These are phyloP conservation scores for Ochropacha duplaris DNA, from an alignment of 2,888 invertebrate genomes.

Conservation along the genomic window DNA sequence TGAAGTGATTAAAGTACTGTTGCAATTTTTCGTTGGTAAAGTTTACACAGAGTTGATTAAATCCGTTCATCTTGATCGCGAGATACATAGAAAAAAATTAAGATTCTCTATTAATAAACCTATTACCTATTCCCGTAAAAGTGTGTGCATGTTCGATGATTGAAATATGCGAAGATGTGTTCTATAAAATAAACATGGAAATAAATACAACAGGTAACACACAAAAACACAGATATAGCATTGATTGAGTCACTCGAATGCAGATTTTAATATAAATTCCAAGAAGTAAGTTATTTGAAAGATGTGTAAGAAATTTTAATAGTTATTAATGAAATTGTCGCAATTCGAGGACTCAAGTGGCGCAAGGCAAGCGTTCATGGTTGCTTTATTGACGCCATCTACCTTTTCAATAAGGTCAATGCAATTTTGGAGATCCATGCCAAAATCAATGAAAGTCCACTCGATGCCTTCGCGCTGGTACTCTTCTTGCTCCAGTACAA, in stretches of 20 bases:
- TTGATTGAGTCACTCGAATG: slow-evolving; percentile 62
- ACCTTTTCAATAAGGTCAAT: slow-evolving; percentile 98
- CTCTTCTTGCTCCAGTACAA: slow-evolving; percentile 98
- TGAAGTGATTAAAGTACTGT: slow-evolving; percentile 98
- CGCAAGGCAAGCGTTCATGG: slow-evolving; percentile 78
- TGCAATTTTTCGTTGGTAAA: slow-evolving; percentile 97
- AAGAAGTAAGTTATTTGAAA: slow-evolving; percentile 10
- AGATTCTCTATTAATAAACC: slow-evolving; percentile 27
- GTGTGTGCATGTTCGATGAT: slow-evolving; percentile 20
- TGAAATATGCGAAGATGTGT: slow-evolving; percentile 32
- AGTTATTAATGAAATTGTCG: slow-evolving; percentile 22
- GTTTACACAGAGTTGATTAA: slow-evolving; percentile 98
- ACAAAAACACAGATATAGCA: slow-evolving; percentile 62
- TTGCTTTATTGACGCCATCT: slow-evolving; percentile 81
- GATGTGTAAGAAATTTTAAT: slow-evolving; percentile 18
- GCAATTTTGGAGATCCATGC: slow-evolving; percentile 97
- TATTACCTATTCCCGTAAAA: neutral
- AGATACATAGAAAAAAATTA: slow-evolving; percentile 58
- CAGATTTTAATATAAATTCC: slow-evolving; percentile 25
- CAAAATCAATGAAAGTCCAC: slow-evolving; percentile 99
- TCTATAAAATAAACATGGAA: slow-evolving; percentile 42
- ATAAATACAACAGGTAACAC: slow-evolving; percentile 58
- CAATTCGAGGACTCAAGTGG: slow-evolving; percentile 63
- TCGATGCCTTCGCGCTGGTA: slow-evolving; percentile 97
- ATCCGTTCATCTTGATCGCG: slow-evolving; percentile 91